Percentiles rank a stretch among this genome's conserved stretches.
Conservation (phyloP, 2,888 invertebrate genomes). For the Bugula neritina region DNA sequence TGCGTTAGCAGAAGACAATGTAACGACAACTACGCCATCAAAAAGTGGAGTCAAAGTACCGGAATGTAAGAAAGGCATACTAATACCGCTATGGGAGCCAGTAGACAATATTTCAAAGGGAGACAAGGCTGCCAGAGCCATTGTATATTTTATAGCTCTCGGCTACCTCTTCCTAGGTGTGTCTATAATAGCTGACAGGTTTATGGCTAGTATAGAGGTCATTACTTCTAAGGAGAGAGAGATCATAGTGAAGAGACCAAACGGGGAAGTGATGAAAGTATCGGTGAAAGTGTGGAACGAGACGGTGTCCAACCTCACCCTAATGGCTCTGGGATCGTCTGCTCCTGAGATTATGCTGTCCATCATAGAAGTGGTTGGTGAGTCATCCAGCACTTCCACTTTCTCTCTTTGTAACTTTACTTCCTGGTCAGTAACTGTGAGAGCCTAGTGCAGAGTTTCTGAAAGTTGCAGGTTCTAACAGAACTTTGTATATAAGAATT, state of each 20-base stretch:
- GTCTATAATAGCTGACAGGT: slow-evolving; percentile 90
- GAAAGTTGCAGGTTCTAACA: no score
- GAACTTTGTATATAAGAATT: no score
- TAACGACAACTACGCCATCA: background rate
- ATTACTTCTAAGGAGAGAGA: slow-evolving; percentile 92
- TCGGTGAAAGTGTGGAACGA: slow-evolving; percentile 89
- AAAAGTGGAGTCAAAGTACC: slow-evolving; percentile 30
- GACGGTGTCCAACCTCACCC: slow-evolving; percentile 89
- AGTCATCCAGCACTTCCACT: slow-evolving; percentile 3
- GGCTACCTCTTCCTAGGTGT: slow-evolving; percentile 92
- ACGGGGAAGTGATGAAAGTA: slow-evolving; percentile 76
- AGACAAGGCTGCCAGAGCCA: slow-evolving; percentile 73
- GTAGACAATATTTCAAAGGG: slow-evolving; percentile 56
- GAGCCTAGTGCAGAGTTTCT: no score
- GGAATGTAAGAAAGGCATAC: slow-evolving; percentile 70
- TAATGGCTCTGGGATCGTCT: slow-evolving; percentile 94
- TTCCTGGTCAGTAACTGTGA: no score
- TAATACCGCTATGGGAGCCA: slow-evolving; percentile 79
- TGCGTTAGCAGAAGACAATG: slow-evolving; percentile 11
- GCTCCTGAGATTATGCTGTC: slow-evolving; percentile 92
- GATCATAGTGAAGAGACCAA: slow-evolving; percentile 77
- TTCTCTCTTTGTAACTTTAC: no score
- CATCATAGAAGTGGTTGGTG: slow-evolving; percentile 73
- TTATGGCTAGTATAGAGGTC: slow-evolving; percentile 95
- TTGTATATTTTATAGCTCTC: slow-evolving; percentile 77